Conservation (phyloP, 2,797 vertebrate genomes). For the Selene dorsalis region DNA sequence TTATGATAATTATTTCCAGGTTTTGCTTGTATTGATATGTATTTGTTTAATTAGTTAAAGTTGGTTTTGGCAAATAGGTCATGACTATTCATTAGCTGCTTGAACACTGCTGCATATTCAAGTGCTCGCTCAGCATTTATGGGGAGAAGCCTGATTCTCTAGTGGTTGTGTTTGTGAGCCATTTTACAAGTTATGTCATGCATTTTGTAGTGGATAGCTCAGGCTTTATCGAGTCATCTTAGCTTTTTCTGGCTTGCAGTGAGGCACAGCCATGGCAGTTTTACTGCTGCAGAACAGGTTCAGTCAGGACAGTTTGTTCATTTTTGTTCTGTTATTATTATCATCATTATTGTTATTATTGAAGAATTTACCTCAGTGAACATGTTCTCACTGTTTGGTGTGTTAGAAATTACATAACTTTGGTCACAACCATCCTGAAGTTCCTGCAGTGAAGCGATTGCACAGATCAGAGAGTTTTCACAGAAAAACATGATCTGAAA, state of each 20-base stretch:
- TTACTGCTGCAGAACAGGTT: constrained; percentile 23
- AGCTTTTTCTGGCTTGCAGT: constrained; percentile 19
- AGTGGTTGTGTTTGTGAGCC: constrained; percentile 38
- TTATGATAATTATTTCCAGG: neutral
- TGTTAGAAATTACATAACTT: constrained; percentile 9
- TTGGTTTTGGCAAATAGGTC: constrained; percentile 5
- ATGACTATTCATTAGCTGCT: constrained; percentile 4
- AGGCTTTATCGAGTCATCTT: constrained; percentile 47
- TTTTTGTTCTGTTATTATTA: constrained; percentile 35
- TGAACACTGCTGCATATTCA: constrained; percentile 39
- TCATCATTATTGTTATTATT: no score
- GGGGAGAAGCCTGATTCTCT: constrained; percentile 31
- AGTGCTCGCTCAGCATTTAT: constrained; percentile 47
- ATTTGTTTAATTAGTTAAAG: neutral
- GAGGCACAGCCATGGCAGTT: neutral
- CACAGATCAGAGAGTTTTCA: neutral
- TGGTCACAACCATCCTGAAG: neutral
- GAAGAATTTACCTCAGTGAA: constrained; percentile 9
- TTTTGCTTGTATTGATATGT: neutral
- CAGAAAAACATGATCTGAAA: neutral
- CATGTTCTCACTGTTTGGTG: neutral
- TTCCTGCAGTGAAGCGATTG: neutral
- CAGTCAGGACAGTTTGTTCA: constrained; percentile 2
- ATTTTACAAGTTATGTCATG: constrained; percentile 64
- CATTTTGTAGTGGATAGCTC: constrained; percentile 63